phyloP scores from a whole-genome alignment of 2,797 vertebrate genomes.

The Trachurus trachurus region DNA sequence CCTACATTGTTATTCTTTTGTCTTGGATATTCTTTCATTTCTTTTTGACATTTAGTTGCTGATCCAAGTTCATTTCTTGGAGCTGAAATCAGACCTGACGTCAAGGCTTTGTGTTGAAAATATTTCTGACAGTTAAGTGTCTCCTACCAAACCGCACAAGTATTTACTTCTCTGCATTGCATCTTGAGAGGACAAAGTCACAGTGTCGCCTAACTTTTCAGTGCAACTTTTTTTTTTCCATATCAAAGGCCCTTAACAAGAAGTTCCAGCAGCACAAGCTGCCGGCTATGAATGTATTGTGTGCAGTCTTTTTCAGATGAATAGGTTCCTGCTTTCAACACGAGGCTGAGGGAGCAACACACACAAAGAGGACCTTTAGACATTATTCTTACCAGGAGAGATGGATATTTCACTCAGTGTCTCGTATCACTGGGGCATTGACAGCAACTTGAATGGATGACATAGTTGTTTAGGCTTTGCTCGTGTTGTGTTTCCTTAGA shows the following conservation, averaged over 20 bases:
- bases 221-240: neutral
- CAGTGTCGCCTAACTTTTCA: neutral
- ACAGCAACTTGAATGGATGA: neutral
- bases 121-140: slow-evolving; percentile 17
- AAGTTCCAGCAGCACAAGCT: neutral
- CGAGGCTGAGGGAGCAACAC: neutral
- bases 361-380: neutral
- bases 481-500: neutral
- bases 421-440: neutral
- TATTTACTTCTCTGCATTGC: slow-evolving; percentile 29
- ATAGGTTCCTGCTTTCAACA: neutral
- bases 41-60: neutral
- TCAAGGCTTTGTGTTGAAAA: neutral
- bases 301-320: neutral
- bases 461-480: neutral
- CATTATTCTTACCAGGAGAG: neutral
- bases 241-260: neutral
- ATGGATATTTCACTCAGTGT: neutral
- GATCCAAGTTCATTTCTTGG: neutral
- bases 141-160: neutral
- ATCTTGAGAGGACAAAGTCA: slow-evolving; percentile 21
- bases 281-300: neutral
- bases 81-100: slow-evolving; percentile 15
- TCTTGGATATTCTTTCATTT: neutral
- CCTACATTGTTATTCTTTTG: neutral